Evolutionary conservation across 2,113 vertebrate genomes (phyloP), one percentile per base, ranked within the genome.

Genomic region (Triplophysa siluroides): DNA sequence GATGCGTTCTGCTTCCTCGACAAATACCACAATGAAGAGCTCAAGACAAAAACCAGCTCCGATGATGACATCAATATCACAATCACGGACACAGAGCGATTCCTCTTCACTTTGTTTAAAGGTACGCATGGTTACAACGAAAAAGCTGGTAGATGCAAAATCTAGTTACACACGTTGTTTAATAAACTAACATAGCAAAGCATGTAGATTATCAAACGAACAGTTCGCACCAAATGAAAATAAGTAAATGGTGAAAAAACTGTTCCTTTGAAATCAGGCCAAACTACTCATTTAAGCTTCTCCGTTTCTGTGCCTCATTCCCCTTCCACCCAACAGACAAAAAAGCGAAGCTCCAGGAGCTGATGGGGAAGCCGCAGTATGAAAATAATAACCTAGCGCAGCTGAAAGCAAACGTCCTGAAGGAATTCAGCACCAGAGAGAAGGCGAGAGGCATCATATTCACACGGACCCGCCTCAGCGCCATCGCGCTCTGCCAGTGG

Each of bases 371-470:
- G 1, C 91, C 93, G 8, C 77, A 94, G 54, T 90, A 95, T 88
- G 97, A 99, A 90, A 98, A 99, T 78, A 93, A 95, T 78, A 95
- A 91, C 67, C 88, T 99, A 79, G 86, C 80, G 5, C 83, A 92
- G 50, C 90, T 99, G 60, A 93, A 92, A 85, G 81, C 21, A 14
- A 90, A 85, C 21, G 92, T 98, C 81, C 90, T 99, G 88, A 88
- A 93, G 5, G 94, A 97, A 83, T 99, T 96, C 86, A 95, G 92
- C 0, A 94, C 65, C 85, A 92, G 90, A 24, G 33, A 81, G 1
- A 65, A 87, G 24, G 90, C 95, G 8, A 91, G 96, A 81, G 97
- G 98, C 78, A 98, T 98, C 72, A 94, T 99, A 88, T 99, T 99
- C 88, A 98, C 96, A 66, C 96, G 95, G 91, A 99, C 97, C 2